Evolutionary conservation across 1,140 invertebrate species (phyloP).

Genomic region (Diorhabda elongata): DNA sequence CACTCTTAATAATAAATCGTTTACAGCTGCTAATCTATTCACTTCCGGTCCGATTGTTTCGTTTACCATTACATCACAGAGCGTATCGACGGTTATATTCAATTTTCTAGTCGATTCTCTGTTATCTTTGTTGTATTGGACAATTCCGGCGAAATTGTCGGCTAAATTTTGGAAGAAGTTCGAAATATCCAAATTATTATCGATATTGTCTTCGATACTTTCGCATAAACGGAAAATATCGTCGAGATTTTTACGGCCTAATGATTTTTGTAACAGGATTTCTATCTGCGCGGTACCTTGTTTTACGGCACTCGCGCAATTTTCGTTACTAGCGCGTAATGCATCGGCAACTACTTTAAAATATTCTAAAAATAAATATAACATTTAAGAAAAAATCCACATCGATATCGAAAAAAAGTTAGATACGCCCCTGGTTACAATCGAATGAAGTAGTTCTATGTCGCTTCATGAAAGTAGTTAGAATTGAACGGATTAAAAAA

Average conservation of each 20-base stretch:
- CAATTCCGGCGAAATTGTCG: conserved; percentile 75
- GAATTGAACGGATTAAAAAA: no score
- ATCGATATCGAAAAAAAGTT: no score
- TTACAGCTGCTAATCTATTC: conserved; percentile 69
- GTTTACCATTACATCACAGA: conserved; percentile 72
- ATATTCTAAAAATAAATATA: conserved; percentile 60
- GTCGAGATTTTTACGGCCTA: conserved; percentile 60
- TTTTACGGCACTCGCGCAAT: conserved; percentile 62
- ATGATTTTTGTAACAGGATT: conserved; percentile 56
- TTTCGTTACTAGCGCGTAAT: conserved; percentile 56
- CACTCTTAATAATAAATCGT: conserved; percentile 63
- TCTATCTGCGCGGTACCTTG: conserved; percentile 63
- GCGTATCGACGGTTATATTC: conserved; percentile 74
- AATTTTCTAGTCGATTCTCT: conserved; percentile 59
- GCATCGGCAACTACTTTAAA: conserved; percentile 68
- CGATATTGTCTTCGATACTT: conserved; percentile 61
- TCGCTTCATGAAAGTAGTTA: no score
- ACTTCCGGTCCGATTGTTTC: conserved; percentile 57
- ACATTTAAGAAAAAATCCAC: not conserved
- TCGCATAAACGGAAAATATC: conserved; percentile 74
- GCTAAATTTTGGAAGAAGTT: conserved; percentile 80
- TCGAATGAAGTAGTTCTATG: no score
- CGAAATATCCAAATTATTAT: conserved; percentile 65
- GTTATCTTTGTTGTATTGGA: conserved; percentile 95
- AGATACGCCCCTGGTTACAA: no score